These are phyloP conservation scores for Kuschelorhynchus macadamiae DNA, from an alignment of 2,888 invertebrate species.

Conservation along the genomic window DNA sequence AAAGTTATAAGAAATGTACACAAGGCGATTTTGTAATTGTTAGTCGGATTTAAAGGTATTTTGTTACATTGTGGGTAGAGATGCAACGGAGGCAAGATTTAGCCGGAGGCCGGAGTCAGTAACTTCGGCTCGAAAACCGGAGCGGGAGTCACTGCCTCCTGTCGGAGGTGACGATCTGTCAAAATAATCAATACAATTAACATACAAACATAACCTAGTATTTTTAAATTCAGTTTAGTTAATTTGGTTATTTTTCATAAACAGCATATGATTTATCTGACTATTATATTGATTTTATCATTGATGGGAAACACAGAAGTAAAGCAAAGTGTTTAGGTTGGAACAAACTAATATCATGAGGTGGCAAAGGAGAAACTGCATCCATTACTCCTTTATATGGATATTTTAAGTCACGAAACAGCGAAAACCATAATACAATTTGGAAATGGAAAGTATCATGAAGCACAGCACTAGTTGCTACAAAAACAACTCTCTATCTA, in stretches of 20 bases:
- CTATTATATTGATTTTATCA: no score
- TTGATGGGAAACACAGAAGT: background rate
- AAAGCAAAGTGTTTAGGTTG: background rate
- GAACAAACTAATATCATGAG: background rate
- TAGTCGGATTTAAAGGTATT: no score
- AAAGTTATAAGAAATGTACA: no score
- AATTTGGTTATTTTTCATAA: no score
- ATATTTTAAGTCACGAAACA: background rate
- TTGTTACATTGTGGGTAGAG: background rate
- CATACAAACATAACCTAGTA: no score
- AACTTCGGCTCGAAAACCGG: background rate
- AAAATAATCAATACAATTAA: background rate
- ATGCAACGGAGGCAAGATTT: conserved; percentile 4
- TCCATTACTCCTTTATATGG: background rate
- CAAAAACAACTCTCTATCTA: background rate
- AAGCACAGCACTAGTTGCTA: background rate
- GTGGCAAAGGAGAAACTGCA: background rate
- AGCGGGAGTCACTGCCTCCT: background rate
- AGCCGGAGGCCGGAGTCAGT: conserved; percentile 2
- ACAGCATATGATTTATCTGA: no score
- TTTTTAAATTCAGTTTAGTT: no score
- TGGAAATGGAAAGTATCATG: background rate
- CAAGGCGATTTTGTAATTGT: no score
- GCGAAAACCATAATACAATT: background rate
- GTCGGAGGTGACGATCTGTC: background rate